These are phyloP conservation scores for Grammomys dolichurus DNA, from an alignment of 2,113 vertebrate species.

Conservation along the genomic window DNA sequence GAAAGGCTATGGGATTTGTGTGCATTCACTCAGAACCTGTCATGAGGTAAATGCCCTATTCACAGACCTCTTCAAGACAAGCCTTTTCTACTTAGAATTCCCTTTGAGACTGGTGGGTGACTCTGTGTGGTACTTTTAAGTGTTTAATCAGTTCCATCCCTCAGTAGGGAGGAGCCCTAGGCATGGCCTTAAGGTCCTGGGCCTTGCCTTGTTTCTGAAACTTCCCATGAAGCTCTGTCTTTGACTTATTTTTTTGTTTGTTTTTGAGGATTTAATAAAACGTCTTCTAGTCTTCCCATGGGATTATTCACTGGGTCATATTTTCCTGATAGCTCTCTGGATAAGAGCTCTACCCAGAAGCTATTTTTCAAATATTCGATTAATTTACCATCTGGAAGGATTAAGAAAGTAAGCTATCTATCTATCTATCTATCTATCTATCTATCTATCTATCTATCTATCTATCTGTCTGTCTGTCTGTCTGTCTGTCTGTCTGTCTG, in stretches of 20 bases:
- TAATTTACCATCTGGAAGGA: background rate
- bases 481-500: no score
- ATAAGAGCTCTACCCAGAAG: conserved; percentile 30
- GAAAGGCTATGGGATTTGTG: background rate
- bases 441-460: no score
- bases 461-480: no score
- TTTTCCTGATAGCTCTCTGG: background rate
- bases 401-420: background rate
- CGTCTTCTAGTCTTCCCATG: background rate
- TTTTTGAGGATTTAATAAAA: conserved; percentile 8
- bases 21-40: background rate
- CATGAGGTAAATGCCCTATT: background rate
- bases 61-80: background rate
- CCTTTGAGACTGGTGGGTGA: background rate
- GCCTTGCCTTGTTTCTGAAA: background rate
- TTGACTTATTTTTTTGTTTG: background rate
- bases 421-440: no score
- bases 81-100: background rate
- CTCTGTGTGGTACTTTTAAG: background rate
- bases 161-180: background rate
- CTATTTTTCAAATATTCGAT: conserved; percentile 34
- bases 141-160: background rate
- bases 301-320: background rate
- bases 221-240: background rate
- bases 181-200: background rate